A percentile compares a stretch with the other conserved stretches of the same genome.
Conservation (phyloP, 2,888 invertebrate species). For the Lasioglossum morio region DNA sequence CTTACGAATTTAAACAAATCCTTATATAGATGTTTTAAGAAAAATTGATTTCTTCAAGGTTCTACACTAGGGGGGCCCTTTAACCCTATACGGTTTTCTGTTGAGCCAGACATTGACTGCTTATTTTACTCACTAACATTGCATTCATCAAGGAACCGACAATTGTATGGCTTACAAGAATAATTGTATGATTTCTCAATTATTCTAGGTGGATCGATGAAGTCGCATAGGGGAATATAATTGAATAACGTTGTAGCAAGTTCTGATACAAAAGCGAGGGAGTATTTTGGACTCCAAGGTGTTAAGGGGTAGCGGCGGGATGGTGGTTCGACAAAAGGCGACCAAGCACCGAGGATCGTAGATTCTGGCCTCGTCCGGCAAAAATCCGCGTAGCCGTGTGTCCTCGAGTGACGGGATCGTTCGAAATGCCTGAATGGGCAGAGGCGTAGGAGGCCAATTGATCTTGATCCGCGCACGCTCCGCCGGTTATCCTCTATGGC, state of each 20-base stretch:
- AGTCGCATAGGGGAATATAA: no score
- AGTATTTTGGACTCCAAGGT: background rate
- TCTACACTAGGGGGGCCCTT: no score
- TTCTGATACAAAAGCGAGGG: background rate
- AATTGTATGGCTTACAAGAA: no score
- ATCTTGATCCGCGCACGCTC: constrained; percentile 63
- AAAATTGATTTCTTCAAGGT: no score
- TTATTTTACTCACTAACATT: no score
- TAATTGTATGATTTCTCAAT: background rate
- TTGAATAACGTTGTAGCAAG: background rate
- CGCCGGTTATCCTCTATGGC: constrained; percentile 62
- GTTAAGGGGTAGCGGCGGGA: constrained; percentile 10
- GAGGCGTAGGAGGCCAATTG: constrained; percentile 52
- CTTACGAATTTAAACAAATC: no score
- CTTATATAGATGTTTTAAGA: no score
- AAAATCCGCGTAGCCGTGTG: constrained; percentile 16
- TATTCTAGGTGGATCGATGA: background rate
- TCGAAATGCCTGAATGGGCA: constrained; percentile 35
- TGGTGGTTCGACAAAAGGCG: constrained; percentile 19
- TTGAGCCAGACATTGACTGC: no score
- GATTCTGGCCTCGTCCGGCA: constrained; percentile 11
- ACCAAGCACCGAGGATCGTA: background rate
- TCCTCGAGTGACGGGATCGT: constrained; percentile 21
- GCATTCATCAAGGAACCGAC: no score
- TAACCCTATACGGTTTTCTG: no score